Evolutionary conservation across 2,797 vertebrate genomes (phyloP).

Genomic region (Basileuterus tristriatus): DNA sequence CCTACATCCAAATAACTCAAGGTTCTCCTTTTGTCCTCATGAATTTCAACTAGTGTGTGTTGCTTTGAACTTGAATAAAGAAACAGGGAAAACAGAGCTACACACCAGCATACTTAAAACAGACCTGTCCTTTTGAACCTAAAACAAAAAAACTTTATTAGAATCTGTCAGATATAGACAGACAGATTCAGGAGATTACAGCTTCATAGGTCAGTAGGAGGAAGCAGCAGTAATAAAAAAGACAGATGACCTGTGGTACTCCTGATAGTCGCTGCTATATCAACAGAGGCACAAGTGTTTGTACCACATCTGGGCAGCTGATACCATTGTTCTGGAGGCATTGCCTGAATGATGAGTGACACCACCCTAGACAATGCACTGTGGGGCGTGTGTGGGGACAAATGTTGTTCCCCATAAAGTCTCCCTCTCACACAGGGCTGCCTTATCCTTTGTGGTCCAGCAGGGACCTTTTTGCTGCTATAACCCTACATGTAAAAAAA

Average conservation of each 20-base stretch:
- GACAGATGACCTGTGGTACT: background rate
- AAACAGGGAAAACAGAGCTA: background rate
- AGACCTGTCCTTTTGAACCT: background rate
- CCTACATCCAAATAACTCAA: background rate
- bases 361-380: background rate
- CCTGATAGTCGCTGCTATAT: background rate
- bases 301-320: background rate
- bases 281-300: background rate
- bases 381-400: background rate
- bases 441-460: background rate
- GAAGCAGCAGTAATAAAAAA: conserved; percentile 31
- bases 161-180: background rate
- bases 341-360: background rate
- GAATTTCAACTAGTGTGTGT: background rate
- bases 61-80: background rate
- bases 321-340: background rate
- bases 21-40: background rate
- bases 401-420: background rate
- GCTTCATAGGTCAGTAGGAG: background rate
- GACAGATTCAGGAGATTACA: conserved; percentile 4
- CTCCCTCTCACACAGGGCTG: background rate
- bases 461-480: background rate
- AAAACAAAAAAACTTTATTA: conserved; percentile 6
- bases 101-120: background rate
- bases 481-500: background rate